These are phyloP conservation scores for Erebia aethiops DNA, from an alignment of 2,888 invertebrate genomes.

Conservation along the genomic window DNA sequence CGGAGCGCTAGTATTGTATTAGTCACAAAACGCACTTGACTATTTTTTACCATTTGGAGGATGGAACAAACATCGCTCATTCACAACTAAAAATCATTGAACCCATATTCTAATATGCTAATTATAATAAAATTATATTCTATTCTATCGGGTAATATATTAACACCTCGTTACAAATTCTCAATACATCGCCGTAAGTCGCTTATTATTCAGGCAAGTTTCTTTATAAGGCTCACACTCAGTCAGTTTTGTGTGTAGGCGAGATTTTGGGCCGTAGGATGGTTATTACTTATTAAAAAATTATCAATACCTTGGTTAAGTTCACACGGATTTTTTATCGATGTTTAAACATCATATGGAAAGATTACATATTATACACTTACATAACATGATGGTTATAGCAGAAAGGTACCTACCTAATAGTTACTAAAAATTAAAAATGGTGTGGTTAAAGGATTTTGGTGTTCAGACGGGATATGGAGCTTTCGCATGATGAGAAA, in stretches of 20 bases:
- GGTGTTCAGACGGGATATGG: too few relatives aligned
- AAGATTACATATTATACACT: too few relatives aligned
- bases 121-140: conserved; percentile 9
- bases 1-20: too few relatives aligned
- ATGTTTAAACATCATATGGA: too few relatives aligned
- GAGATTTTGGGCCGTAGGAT: conserved; percentile 3
- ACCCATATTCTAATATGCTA: conserved; percentile 7
- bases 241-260: conserved; percentile 6
- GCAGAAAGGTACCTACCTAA: too few relatives aligned
- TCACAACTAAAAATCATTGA: neutral
- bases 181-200: conserved; percentile 24
- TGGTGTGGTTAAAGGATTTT: too few relatives aligned
- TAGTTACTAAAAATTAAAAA: too few relatives aligned
- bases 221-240: conserved; percentile 54
- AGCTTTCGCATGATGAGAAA: too few relatives aligned
- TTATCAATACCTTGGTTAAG: neutral
- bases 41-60: neutral
- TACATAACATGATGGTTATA: too few relatives aligned
- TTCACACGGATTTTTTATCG: conserved; percentile 2
- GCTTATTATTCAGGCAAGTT: conserved; percentile 50
- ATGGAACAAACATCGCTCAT: neutral
- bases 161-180: conserved; percentile 21
- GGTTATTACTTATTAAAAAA: conserved; percentile 4
- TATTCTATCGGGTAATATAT: conserved; percentile 24
- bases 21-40: neutral